These are phyloP conservation scores for Dilophus febrilis DNA, from an alignment of 2,888 invertebrate genomes.

Conservation along the genomic window DNA sequence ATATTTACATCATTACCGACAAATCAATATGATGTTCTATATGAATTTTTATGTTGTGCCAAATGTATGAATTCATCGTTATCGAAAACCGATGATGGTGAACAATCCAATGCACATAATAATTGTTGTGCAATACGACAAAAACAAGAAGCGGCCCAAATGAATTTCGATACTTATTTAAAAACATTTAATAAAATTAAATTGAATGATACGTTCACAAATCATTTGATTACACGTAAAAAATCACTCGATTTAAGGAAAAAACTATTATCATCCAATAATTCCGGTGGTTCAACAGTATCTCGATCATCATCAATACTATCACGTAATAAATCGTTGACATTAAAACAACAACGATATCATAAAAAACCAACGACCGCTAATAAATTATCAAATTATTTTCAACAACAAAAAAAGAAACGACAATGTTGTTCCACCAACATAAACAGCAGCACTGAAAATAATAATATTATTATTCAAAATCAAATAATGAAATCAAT, in stretches of 20 bases:
- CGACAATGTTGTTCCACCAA: background rate
- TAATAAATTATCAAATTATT: too few species aligned
- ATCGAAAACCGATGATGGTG: too few species aligned
- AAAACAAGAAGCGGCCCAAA: background rate
- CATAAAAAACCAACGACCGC: too few species aligned
- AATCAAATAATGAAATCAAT: background rate
- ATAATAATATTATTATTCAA: background rate
- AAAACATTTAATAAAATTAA: too few species aligned
- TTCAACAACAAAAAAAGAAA: background rate
- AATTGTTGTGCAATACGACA: background rate
- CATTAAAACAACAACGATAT: too few species aligned
- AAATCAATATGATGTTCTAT: constrained; percentile 21
- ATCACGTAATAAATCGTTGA: too few species aligned
- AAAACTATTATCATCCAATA: too few species aligned
- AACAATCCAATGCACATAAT: constrained; percentile 12
- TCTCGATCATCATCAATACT: too few species aligned
- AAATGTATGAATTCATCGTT: constrained; percentile 26
- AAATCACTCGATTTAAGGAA: too few species aligned
- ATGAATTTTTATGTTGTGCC: constrained; percentile 30
- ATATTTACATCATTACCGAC: constrained; percentile 11
- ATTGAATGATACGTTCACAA: too few species aligned
- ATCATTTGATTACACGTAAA: too few species aligned
- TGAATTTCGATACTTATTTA: background rate
- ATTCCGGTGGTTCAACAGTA: too few species aligned
- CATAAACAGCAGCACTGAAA: background rate